Base-by-base conservation (phyloP, 2,113 vertebrate genomes). In the Romanogobio albipinnatus region DNA sequence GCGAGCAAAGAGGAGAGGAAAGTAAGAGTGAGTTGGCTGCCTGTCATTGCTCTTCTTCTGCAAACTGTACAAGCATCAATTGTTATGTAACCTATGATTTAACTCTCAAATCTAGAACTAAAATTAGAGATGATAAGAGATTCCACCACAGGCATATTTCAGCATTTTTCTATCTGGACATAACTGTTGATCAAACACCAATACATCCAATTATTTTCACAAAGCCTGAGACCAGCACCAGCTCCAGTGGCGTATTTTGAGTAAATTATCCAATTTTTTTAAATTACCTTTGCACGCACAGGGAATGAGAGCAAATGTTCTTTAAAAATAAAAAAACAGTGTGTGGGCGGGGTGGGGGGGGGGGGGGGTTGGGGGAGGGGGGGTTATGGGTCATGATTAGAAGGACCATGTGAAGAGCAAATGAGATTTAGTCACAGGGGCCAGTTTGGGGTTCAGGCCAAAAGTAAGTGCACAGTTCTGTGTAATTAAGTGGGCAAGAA, bases 1-100 rank as follows among this genome's bases (percentile, higher is more conserved):
- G 47, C 9, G 6, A 74, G 62, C 66, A 59, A 86, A 17, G 79
- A 61, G 71, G 33, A 87, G 68, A 85, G 73, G 83, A 61, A 49
- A 58, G 58, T 36, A 77, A 53, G 45, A 80, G 58, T 83, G 70
- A 73, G 24, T 68, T 62, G 74, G 64, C 83, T 84, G 87, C 73
- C 77, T 56, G 78, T 88, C 85, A 88, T 77, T 73, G 68, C 83
- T 86, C 61, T 80, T 85, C 76, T 70, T 81, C 80, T 82, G 81
- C 78, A 86, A 73, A 88, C 81, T 76, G 83, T 81, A 81, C 82
- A 81, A 84, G 85, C 84, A 76, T 62, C 66, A 76, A 58, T 71
- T 58, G 59, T 88, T 88, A 88, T 84, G 77, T 84, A 84, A 88
- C 66, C 77, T 22, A 24, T 77, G 81, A 85, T 86, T 86, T 88